Percentiles rank a stretch among this genome's conserved stretches.
These are phyloP conservation scores for Ostrea denselamellosa DNA, from an alignment of 1,140 invertebrate genomes.

Conservation along the genomic window DNA sequence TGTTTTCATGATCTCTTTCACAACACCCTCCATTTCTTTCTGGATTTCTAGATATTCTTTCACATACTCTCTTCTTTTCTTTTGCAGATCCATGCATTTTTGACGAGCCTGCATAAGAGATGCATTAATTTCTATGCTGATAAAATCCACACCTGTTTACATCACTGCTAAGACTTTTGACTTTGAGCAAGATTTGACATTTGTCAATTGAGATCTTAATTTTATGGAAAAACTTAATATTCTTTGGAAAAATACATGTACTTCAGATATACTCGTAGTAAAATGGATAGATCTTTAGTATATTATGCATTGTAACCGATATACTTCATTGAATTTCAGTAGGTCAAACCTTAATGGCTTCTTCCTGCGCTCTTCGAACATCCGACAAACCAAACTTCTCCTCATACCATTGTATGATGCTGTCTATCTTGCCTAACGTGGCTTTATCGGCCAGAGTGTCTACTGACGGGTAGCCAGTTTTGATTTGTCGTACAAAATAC, in stretches of 20 bases:
- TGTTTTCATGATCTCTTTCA: constrained; percentile 85
- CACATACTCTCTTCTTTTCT: constrained; percentile 82
- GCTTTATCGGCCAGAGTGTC: constrained; percentile 1
- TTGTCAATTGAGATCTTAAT: too few relatives aligned
- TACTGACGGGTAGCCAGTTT: neutral
- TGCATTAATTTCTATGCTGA: neutral
- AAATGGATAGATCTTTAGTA: too few relatives aligned
- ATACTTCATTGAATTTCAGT: too few relatives aligned
- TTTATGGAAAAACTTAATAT: too few relatives aligned
- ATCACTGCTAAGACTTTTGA: too few relatives aligned
- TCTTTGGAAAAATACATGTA: too few relatives aligned
- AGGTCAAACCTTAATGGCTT: neutral
- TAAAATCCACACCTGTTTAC: neutral
- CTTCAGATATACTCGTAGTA: too few relatives aligned
- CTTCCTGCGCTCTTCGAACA: neutral
- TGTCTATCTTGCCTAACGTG: constrained; percentile 21
- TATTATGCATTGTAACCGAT: too few relatives aligned
- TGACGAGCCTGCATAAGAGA: neutral
- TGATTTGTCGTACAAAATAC: neutral
- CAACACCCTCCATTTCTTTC: constrained; percentile 83
- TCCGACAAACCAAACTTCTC: constrained; percentile 11
- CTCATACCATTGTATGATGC: constrained; percentile 16
- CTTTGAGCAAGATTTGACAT: too few relatives aligned
- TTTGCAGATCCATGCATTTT: constrained; percentile 76
- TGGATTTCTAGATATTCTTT: constrained; percentile 82